phyloP scores from a whole-genome alignment of 2,888 invertebrate genomes.

The Apantesis nais region DNA sequence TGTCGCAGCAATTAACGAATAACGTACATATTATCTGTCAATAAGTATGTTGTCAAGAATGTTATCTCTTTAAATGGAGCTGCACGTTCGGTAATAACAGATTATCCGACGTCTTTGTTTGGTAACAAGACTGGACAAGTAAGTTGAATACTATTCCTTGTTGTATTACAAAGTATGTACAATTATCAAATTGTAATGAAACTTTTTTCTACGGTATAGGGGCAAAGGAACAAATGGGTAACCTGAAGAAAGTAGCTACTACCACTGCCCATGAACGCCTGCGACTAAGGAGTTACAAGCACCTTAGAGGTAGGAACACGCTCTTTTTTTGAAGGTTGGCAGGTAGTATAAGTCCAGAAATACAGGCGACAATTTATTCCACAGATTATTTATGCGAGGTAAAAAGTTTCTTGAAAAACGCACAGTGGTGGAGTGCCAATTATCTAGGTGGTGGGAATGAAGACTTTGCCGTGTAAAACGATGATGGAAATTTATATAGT shows the following conservation, averaged over 20 bases:
- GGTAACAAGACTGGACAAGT: background rate
- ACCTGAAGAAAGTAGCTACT: background rate
- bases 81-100: background rate
- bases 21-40: background rate
- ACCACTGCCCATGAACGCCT: too few relatives aligned
- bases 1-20: slow-evolving; percentile 3
- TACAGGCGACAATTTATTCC: too few relatives aligned
- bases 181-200: background rate
- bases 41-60: slow-evolving; percentile 33
- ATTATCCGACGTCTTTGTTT: slow-evolving; percentile 1
- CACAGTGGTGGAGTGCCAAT: too few relatives aligned
- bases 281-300: too few relatives aligned
- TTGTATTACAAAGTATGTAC: background rate
- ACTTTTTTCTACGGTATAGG: background rate
- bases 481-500: too few relatives aligned
- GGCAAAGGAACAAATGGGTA: background rate
- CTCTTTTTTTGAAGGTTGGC: too few relatives aligned
- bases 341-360: too few relatives aligned
- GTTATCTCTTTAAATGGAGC: slow-evolving; percentile 34
- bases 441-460: too few relatives aligned
- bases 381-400: too few relatives aligned
- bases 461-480: too few relatives aligned
- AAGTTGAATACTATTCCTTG: background rate
- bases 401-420: too few relatives aligned
- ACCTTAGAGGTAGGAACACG: too few relatives aligned